These are phyloP conservation scores for Eleutherodactylus coqui DNA, from an alignment of 2,797 vertebrate genomes.

Conservation along the genomic window DNA sequence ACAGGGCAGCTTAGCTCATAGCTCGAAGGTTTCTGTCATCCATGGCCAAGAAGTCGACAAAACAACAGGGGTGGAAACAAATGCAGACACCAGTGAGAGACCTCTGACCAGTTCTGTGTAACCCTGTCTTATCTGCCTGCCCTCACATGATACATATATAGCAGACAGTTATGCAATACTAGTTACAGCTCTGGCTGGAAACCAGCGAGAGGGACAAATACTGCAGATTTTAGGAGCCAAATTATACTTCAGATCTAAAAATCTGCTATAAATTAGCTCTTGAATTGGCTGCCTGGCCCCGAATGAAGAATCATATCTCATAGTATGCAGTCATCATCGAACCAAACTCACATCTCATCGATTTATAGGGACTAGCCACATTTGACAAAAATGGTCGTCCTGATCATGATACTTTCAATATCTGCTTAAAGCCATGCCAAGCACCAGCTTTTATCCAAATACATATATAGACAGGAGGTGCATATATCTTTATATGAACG, in stretches of 20 bases:
- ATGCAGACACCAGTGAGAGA: neutral
- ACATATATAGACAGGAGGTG: no score
- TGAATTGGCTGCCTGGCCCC: no score
- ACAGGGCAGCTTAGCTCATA: neutral
- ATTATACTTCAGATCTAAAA: no score
- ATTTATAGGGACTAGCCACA: no score
- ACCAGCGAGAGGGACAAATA: neutral
- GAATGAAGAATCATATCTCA: no score
- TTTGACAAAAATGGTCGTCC: neutral
- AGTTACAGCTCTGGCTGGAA: neutral
- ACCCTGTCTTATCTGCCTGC: neutral
- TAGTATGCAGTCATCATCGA: neutral
- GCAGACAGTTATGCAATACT: neutral
- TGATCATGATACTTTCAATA: neutral
- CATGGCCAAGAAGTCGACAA: neutral
- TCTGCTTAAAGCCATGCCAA: neutral
- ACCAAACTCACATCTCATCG: neutral
- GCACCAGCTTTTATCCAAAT: no score
- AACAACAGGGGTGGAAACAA: neutral
- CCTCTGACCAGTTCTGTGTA: neutral
- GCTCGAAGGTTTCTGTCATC: neutral
- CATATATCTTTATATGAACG: neutral
- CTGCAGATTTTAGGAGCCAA: neutral
- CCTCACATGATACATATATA: neutral
- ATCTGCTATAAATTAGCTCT: no score